Conservation (phyloP, 2,113 vertebrate species). For the Lota lota region DNA sequence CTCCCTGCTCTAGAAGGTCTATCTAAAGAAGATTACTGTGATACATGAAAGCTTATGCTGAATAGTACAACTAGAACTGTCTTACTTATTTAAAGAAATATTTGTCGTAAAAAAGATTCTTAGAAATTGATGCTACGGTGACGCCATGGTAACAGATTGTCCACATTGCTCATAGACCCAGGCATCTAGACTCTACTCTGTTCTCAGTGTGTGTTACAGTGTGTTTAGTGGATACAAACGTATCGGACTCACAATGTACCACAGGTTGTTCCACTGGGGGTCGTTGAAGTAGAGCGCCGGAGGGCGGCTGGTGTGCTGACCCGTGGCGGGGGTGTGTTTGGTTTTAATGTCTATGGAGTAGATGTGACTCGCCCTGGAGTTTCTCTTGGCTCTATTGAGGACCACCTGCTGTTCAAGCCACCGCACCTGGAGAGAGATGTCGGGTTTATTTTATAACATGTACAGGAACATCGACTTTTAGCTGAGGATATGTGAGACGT, state of each 20-base stretch:
- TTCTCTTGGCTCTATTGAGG: slow-evolving; percentile 83
- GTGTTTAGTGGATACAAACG: slow-evolving; percentile 1
- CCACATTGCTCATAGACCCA: too few relatives aligned
- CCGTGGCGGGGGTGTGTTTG: slow-evolving; percentile 8
- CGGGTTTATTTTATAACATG: not conserved
- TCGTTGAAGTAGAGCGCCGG: slow-evolving; percentile 79
- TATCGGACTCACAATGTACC: slow-evolving; percentile 86
- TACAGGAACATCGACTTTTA: not conserved
- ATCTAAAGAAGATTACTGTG: too few relatives aligned
- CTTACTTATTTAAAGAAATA: too few relatives aligned
- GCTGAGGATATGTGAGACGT: too few relatives aligned
- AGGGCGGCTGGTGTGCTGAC: slow-evolving; percentile 27
- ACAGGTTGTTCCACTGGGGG: slow-evolving; percentile 86
- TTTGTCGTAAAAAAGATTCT: too few relatives aligned
- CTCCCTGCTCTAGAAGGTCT: too few relatives aligned
- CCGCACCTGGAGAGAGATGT: slow-evolving; percentile 79
- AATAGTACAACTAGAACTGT: too few relatives aligned
- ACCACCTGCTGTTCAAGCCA: slow-evolving; percentile 94
- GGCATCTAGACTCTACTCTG: too few relatives aligned
- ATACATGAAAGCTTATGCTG: too few relatives aligned
- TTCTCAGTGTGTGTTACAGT: too few relatives aligned
- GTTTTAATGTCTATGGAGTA: slow-evolving; percentile 21
- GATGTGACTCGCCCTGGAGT: slow-evolving; percentile 65
- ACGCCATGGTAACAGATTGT: too few relatives aligned
- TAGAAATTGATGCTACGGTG: too few relatives aligned